A percentile compares a stretch with the other conserved stretches of the same genome.
phyloP scores from a whole-genome alignment of 2,113 vertebrate species.

The Podarcis cretensis region DNA sequence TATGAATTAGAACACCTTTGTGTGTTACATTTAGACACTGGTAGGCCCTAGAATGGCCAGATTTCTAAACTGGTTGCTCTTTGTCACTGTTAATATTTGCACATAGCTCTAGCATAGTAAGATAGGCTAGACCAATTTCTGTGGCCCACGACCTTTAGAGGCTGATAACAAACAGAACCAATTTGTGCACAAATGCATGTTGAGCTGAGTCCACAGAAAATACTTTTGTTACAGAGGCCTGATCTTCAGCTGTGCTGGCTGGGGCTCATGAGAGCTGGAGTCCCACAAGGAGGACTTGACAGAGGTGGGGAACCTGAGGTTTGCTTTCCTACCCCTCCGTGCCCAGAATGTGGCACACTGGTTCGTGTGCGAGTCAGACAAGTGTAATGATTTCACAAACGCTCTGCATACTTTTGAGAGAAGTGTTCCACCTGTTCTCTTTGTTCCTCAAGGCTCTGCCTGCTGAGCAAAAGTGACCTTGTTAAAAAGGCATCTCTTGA shows the following conservation, averaged over 20 bases:
- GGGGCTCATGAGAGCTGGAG: too few species aligned
- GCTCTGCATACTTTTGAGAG: not conserved
- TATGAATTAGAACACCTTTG: not conserved
- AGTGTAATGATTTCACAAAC: not conserved
- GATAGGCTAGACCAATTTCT: not conserved
- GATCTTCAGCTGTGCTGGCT: too few species aligned
- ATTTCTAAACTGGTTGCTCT: not conserved
- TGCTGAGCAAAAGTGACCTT: too few species aligned
- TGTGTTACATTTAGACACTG: not conserved
- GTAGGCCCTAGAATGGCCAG: not conserved
- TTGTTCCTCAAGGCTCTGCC: too few species aligned
- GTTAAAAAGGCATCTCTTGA: too few species aligned
- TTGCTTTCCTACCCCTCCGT: too few species aligned
- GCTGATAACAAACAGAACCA: not conserved
- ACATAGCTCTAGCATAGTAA: not conserved
- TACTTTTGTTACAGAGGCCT: not conserved
- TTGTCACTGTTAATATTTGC: not conserved
- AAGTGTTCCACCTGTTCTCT: not conserved
- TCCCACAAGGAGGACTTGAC: too few species aligned
- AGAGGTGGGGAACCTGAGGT: too few species aligned
- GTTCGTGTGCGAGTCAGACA: too few species aligned
- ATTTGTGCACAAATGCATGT: not conserved
- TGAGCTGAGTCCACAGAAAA: not conserved
- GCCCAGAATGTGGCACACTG: too few species aligned
- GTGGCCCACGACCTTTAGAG: not conserved